Conservation (phyloP, 1,140 invertebrate species). For the Homarus americanus region DNA sequence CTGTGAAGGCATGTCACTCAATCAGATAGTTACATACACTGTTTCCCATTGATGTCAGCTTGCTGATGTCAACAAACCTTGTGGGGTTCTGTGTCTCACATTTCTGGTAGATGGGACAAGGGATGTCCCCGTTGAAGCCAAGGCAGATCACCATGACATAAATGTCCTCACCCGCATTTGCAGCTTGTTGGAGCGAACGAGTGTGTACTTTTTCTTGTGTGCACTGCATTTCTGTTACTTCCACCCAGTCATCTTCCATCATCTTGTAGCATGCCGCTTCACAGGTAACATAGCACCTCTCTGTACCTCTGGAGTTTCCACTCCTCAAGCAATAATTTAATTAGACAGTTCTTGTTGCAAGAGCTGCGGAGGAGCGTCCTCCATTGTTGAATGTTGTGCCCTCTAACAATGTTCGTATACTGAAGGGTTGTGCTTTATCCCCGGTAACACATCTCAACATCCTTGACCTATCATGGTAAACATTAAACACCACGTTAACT, state of each 20-base stretch:
- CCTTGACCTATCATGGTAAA: conserved; percentile 35
- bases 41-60: neutral
- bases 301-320: neutral
- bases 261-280: neutral
- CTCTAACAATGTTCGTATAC: conserved; percentile 1
- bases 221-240: conserved; percentile 1
- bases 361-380: neutral
- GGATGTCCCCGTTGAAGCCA: neutral
- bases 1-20: conserved; percentile 28
- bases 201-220: conserved; percentile 30
- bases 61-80: conserved; percentile 5
- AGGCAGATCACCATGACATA: conserved; percentile 1
- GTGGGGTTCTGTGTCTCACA: conserved; percentile 12
- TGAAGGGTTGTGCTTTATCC: neutral
- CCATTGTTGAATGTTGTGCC: conserved; percentile 8
- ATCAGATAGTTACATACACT: neutral
- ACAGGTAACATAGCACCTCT: neutral
- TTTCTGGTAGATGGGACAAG: neutral
- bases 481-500: conserved; percentile 35
- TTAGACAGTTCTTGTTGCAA: conserved; percentile 6
- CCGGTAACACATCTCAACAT: neutral
- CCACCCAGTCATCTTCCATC: conserved; percentile 11
- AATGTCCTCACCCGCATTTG: conserved; percentile 8
- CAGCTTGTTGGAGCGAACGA: conserved; percentile 6
- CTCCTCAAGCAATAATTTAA: conserved; percentile 35